phyloP scores from a whole-genome alignment of 1,140 invertebrate species.

The Cyrtorhinus lividipennis region DNA sequence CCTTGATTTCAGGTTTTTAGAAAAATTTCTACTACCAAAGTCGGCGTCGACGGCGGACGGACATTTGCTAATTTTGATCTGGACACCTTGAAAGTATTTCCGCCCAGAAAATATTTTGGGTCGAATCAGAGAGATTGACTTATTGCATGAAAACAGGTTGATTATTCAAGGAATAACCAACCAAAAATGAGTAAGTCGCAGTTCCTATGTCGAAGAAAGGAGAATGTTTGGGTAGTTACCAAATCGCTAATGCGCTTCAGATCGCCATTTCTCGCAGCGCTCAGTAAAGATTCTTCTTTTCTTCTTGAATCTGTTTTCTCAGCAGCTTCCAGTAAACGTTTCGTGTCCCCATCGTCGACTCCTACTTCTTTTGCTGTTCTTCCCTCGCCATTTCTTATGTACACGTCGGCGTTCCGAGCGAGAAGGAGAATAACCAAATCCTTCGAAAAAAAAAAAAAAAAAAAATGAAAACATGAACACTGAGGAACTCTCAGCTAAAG shows the following conservation, averaged over 20 bases:
- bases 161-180: no score
- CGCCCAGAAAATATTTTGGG: no score
- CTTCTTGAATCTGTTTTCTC: slow-evolving; percentile 38
- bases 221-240: slow-evolving; percentile 17
- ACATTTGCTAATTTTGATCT: slow-evolving; percentile 15
- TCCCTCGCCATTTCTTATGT: slow-evolving; percentile 42
- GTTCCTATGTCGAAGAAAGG: neutral
- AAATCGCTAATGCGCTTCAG: slow-evolving; percentile 38
- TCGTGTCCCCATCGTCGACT: slow-evolving; percentile 37
- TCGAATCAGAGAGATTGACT: no score
- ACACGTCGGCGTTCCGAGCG: slow-evolving; percentile 51
- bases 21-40: no score
- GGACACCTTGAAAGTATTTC: neutral
- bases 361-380: slow-evolving; percentile 40
- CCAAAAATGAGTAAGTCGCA: no score
- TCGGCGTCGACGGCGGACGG: no score
- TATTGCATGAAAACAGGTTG: no score
- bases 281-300: slow-evolving; percentile 38
- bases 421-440: slow-evolving; percentile 50
- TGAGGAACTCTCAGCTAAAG: no score
- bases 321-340: slow-evolving; percentile 42
- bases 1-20: no score
- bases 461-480: neutral
- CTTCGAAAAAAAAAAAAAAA: slow-evolving; percentile 27
- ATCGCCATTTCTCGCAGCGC: slow-evolving; percentile 42